phyloP scores from a whole-genome alignment of 1,140 invertebrate species.

The Patella vulgata region DNA sequence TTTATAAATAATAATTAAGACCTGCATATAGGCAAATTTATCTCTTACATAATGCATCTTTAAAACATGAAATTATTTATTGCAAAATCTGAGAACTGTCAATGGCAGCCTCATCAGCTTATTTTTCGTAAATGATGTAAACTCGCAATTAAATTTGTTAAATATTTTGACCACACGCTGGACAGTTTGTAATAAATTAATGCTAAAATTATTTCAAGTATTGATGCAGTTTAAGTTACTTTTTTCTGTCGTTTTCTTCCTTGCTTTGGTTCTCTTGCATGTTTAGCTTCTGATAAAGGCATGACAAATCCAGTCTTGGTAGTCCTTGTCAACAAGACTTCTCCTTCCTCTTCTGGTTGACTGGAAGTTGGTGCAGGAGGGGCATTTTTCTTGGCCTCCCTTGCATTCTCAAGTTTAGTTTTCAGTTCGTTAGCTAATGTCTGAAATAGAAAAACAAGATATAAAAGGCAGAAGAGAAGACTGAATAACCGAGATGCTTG shows the following conservation, averaged over 20 bases:
- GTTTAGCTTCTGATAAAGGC: slow-evolving; percentile 45
- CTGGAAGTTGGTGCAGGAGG: slow-evolving; percentile 9
- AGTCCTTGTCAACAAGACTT: slow-evolving; percentile 78
- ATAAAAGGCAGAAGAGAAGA: slow-evolving; percentile 9
- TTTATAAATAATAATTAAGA: too few species aligned
- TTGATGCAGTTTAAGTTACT: slow-evolving; percentile 39
- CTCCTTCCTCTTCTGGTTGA: slow-evolving; percentile 62
- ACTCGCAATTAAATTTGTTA: too few species aligned
- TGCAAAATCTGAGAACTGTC: too few species aligned
- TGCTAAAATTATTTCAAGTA: too few species aligned
- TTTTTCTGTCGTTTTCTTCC: slow-evolving; percentile 65
- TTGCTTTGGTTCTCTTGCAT: slow-evolving; percentile 23
- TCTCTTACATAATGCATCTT: too few species aligned
- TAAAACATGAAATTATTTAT: too few species aligned
- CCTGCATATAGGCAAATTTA: too few species aligned
- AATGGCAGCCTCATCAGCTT: too few species aligned
- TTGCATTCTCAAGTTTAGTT: slow-evolving; percentile 77
- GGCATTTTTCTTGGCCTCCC: slow-evolving; percentile 67
- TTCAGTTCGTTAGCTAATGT: slow-evolving; percentile 78
- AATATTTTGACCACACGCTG: too few species aligned
- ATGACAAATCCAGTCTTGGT: slow-evolving; percentile 73
- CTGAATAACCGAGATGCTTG: background rate
- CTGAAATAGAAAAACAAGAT: slow-evolving; percentile 54
- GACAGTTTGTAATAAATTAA: too few species aligned
- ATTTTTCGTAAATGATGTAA: too few species aligned